Percentiles rank a stretch among this genome's conserved stretches.
phyloP scores from a whole-genome alignment of 2,113 vertebrate genomes.

The Hymenochirus boettgeri region DNA sequence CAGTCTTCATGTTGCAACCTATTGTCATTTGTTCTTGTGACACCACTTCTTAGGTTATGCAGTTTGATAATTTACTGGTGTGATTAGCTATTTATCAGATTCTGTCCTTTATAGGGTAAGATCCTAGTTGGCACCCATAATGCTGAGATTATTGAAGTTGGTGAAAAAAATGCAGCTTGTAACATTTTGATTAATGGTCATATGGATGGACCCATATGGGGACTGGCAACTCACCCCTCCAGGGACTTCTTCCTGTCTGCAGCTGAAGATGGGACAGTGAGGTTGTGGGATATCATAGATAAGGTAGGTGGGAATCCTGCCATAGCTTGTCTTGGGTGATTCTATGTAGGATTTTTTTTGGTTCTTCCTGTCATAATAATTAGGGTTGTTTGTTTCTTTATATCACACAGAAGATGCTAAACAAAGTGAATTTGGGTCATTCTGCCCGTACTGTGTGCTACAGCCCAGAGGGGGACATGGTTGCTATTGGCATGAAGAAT shows the following conservation, averaged over 20 bases:
- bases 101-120: conserved; percentile 73
- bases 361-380: too few species aligned
- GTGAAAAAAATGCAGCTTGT: conserved; percentile 94
- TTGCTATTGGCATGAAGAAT: conserved; percentile 95
- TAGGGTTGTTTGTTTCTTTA: conserved; percentile 9
- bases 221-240: conserved; percentile 83
- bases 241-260: conserved; percentile 91
- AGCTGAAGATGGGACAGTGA: conserved; percentile 91
- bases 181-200: conserved; percentile 91
- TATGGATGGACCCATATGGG: conserved; percentile 92
- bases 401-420: conserved; percentile 88
- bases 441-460: conserved; percentile 86
- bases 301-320: conserved; percentile 66
- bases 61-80: too few species aligned
- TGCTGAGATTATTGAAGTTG: conserved; percentile 94
- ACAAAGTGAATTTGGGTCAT: conserved; percentile 92
- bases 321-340: too few species aligned
- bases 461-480: conserved; percentile 94
- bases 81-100: background rate
- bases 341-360: too few species aligned
- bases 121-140: conserved; percentile 91
- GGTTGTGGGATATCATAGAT: conserved; percentile 92
- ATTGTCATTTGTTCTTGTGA: too few species aligned
- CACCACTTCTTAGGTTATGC: too few species aligned
- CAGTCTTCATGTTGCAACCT: too few species aligned